A percentile compares a stretch with the other conserved stretches of the same genome.
phyloP scores from a whole-genome alignment of 1,140 invertebrate species.

The Radopholus similis region DNA sequence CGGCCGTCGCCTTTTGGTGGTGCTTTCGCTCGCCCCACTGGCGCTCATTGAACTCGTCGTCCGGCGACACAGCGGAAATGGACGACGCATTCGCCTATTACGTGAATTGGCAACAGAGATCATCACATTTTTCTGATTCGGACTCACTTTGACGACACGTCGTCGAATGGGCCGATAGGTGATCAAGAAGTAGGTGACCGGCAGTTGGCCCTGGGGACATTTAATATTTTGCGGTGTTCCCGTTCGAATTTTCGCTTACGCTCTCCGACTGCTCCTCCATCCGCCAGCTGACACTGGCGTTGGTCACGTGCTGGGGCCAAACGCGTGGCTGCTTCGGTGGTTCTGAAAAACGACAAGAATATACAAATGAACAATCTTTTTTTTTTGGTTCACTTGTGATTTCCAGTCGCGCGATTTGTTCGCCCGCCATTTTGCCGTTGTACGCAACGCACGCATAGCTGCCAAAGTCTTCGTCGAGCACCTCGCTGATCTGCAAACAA shows the following conservation, averaged over 20 bases:
- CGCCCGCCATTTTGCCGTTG: constrained; percentile 26
- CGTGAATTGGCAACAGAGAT: background rate
- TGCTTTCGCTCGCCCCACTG: background rate
- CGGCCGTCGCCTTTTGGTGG: background rate
- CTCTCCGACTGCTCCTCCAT: constrained; percentile 20
- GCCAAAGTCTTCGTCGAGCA: constrained; percentile 34
- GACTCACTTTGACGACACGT: background rate
- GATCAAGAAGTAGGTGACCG: constrained; percentile 29
- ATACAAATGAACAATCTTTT: constrained; percentile 14
- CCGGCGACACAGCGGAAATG: background rate
- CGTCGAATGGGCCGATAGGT: constrained; percentile 4
- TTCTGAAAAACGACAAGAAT: constrained; percentile 12
- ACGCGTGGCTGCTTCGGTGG: constrained; percentile 26
- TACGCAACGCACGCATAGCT: constrained; percentile 27
- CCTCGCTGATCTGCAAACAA: constrained; percentile 21
- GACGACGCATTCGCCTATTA: background rate
- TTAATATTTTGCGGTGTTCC: too few relatives aligned
- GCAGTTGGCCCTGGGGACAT: constrained; percentile 23
- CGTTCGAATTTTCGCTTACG: too few relatives aligned
- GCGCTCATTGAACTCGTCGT: background rate
- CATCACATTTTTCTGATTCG: background rate
- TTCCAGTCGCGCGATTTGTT: constrained; percentile 24
- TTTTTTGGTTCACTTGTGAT: constrained; percentile 10
- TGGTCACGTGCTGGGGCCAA: constrained; percentile 11
- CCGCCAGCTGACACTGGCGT: constrained; percentile 24